Percentiles rank a stretch among this genome's conserved stretches.
Conservation (phyloP, 2,888 invertebrate genomes). For the Drosophila flavopinicola region DNA sequence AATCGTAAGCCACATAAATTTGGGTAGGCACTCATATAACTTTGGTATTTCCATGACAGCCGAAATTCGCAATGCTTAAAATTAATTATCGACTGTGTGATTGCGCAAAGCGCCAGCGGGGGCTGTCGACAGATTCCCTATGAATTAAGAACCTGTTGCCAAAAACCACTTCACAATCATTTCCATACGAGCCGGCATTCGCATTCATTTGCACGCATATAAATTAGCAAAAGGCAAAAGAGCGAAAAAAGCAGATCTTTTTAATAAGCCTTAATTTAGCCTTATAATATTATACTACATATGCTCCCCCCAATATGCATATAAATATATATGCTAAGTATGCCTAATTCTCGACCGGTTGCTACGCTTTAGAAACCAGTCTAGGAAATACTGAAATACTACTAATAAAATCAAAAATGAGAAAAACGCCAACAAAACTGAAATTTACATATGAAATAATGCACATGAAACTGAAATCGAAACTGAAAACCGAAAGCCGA, state of each 20-base stretch:
- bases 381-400: conserved; percentile 41
- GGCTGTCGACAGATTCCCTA: conserved; percentile 38
- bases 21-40: conserved; percentile 42
- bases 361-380: conserved; percentile 51
- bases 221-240: conserved; percentile 53
- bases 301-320: conserved; percentile 10
- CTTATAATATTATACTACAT: conserved; percentile 18
- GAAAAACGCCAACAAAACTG: conserved; percentile 13
- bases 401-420: conserved; percentile 19
- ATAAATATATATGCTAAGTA: conserved; percentile 34
- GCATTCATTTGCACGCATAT: conserved; percentile 43
- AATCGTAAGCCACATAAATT: conserved; percentile 55
- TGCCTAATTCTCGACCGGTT: conserved; percentile 71
- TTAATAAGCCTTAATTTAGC: conserved; percentile 39
- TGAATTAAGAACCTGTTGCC: conserved; percentile 53
- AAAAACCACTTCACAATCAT: conserved; percentile 21
- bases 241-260: conserved; percentile 14
- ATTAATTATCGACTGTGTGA: conserved; percentile 64
- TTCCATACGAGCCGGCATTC: conserved; percentile 7
- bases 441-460: conserved; percentile 69
- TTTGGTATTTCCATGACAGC: conserved; percentile 64
- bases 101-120: conserved; percentile 48
- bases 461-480: conserved; percentile 65
- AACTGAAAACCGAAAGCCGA: conserved; percentile 58
- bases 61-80: conserved; percentile 65